These are phyloP conservation scores for Camelus bactrianus DNA, from an alignment of 2,113 vertebrate genomes.

Conservation along the genomic window DNA sequence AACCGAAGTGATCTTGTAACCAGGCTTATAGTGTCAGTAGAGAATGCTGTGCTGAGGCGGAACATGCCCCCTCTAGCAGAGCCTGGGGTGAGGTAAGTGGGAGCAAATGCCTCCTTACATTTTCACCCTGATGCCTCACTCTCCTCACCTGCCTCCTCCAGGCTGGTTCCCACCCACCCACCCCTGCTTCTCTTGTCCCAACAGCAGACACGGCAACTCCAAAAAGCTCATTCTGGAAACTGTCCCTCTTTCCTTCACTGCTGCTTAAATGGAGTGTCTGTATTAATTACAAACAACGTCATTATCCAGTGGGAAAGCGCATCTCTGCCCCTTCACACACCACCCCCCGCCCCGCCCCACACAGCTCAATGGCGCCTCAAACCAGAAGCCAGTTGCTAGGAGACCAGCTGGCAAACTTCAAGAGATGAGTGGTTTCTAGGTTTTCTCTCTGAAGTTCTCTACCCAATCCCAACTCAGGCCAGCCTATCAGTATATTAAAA, in stretches of 20 bases:
- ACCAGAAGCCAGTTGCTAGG: constrained; percentile 3
- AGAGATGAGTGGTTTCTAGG: not conserved
- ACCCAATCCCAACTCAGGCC: not conserved
- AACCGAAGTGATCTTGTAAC: not conserved
- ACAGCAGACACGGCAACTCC: not conserved
- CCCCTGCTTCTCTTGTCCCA: not conserved
- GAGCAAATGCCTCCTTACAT: not conserved
- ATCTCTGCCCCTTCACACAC: not conserved
- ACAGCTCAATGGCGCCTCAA: not conserved
- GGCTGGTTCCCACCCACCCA: not conserved
- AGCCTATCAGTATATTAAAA: not conserved
- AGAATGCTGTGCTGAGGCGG: not conserved
- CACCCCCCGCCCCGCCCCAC: no score
- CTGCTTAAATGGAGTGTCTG: not conserved
- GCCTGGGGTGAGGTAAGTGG: not conserved
- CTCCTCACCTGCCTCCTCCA: not conserved
- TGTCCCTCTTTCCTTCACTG: not conserved
- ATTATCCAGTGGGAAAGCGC: not conserved
- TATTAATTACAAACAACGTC: not conserved
- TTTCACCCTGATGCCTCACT: no score
- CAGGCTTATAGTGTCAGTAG: not conserved
- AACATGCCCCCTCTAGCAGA: no score
- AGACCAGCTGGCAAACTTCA: constrained; percentile 16
- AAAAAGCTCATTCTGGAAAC: not conserved
- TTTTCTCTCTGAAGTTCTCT: constrained; percentile 14